Evolutionary conservation across 2,888 invertebrate species (phyloP), one percentile per base, ranked within the genome.

Genomic region (Hemithea aestivaria): DNA sequence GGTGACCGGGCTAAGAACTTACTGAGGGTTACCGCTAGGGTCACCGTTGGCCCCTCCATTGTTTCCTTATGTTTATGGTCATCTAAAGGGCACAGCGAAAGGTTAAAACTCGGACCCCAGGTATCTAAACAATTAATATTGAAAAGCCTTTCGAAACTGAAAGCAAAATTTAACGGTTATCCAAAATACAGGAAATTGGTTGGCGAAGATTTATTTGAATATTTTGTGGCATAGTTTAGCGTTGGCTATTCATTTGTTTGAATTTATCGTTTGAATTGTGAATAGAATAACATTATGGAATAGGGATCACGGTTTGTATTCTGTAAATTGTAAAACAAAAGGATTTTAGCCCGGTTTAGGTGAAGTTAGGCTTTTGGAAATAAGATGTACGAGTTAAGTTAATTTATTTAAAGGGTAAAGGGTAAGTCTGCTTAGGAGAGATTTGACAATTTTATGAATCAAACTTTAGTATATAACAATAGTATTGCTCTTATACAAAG

Each of bases 41-140:
- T 82, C 81, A 84, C 71, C 80, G 67, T 68, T 62, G 63, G 69
- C 66, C 68, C 73, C 70, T 79, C 77, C 72, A 84, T 83, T 85
- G 82, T 84, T 76, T 78, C 78, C 73, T 74, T 76, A 77, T 75
- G 80, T 81, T 84, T 83, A 84, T 84, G 84, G 83, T 80, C 81
- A 82, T 66, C 69, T 53, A 81, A 84, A 84, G 83, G 82, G 73
- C 73, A 66, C 56, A 62, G 53, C 53, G 56, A 79, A 81, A 85
- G 79, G 79, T 76, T 68, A 65, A 56, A 67, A 66, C 58, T 66
- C 62, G 56, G 56, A 66, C 61, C 66, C 48, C 66, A 73, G 67
- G 73, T 73, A 73, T 72, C 56, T 57, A 53, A 66, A 70, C 72
- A 79, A 80, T 80, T 78, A 80, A 76, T 74, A 75, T 61, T 56